phyloP scores from a whole-genome alignment of 1,140 invertebrate genomes.

The Heterodera carotae region DNA sequence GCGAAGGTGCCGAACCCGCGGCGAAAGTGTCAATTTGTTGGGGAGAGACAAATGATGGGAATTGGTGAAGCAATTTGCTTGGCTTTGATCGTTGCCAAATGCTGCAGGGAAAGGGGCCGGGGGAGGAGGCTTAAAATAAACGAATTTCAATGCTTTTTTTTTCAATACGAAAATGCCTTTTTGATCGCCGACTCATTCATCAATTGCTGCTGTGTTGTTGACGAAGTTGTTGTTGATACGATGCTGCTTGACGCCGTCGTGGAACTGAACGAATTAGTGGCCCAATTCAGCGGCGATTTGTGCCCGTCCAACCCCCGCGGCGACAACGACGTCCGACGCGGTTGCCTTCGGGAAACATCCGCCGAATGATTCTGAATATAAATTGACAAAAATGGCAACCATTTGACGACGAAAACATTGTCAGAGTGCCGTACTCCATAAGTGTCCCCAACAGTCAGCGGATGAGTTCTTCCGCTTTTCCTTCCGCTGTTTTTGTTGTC shows the following conservation, averaged over 20 bases:
- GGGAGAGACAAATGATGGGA: neutral
- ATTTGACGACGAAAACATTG: no score
- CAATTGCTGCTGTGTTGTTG: neutral
- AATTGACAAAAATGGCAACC: no score
- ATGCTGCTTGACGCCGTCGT: neutral
- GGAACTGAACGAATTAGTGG: neutral
- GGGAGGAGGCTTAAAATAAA: neutral
- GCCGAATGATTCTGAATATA: no score
- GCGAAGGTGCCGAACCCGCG: neutral
- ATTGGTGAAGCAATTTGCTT: neutral
- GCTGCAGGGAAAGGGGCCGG: neutral
- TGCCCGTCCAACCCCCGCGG: neutral
- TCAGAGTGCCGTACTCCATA: neutral
- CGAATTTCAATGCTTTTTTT: neutral
- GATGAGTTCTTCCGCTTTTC: neutral
- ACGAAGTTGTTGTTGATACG: neutral
- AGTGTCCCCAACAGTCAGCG: neutral
- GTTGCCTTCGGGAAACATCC: no score
- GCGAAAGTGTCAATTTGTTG: neutral
- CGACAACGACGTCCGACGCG: neutral
- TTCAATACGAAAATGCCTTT: neutral
- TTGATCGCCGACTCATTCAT: neutral
- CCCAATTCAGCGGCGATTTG: neutral
- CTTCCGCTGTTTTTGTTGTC: slow-evolving; percentile 10
- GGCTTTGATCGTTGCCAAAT: neutral